Evolutionary conservation across 2,113 vertebrate species (phyloP), one percentile per base, ranked within the genome.

Genomic region (Cnemophilus loriae): DNA sequence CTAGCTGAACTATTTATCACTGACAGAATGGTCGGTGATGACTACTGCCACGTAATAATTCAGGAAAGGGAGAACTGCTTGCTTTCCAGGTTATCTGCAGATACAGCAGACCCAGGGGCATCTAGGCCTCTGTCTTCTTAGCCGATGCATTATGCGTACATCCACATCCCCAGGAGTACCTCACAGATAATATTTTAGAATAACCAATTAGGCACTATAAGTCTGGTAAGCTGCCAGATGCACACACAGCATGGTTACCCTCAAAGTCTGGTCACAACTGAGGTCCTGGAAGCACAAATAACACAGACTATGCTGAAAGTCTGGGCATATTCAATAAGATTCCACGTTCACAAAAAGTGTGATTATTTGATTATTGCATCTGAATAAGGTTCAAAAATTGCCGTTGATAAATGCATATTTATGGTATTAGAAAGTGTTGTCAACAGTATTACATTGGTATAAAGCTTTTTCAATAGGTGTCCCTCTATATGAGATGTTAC

Each of bases 61-160:
- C 41, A 55, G 39, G 15, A 75, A 59, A 46, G 39, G 5, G 16
- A 61, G 7, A 89, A 53, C 12, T 17, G 6, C n/a, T 76, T 76
- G 30, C 2, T 83, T 68, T 32, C 20, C 12, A 46, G 16, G 7
- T 61, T 61, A 22, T 76, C n/a, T 53, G 26, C 30, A 61, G 30
- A 16, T 53, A 53, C 14, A 41, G 11, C 39, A 50, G 17, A 57
- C 8, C 21, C 26, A 87, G 28, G 17, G 30, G 11, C 24, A 60
- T n/a, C 20, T 26, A 47, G 11, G 24, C 6, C 7, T 60, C 33
- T 5, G 3, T 27, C 16, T 46, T 55, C 39, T 47, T 11, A 75
- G 24, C 47, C 0, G 0, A 15, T 28, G 11, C 23, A 23, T 33
- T n/a, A 28, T 39, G 33, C 59, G 13, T 21, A 37, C 8, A 9